phyloP scores from a whole-genome alignment of 2,797 vertebrate genomes.

The Poecilia gillii region DNA sequence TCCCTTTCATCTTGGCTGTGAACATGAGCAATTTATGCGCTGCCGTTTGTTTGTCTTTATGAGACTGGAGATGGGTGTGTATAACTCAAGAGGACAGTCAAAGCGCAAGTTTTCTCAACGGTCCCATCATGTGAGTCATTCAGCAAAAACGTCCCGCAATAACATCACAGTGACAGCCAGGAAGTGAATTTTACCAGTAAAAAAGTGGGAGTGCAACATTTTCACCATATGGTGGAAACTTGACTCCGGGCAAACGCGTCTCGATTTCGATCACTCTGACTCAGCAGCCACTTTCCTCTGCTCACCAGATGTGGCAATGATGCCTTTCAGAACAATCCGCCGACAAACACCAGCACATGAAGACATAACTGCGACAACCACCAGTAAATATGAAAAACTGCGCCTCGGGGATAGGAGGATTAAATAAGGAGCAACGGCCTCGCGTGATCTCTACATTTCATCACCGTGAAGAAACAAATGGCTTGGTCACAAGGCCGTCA shows the following conservation, averaged over 20 bases:
- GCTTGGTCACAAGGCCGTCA: slow-evolving; percentile 38
- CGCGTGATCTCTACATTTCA: slow-evolving; percentile 46
- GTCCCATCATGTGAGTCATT: slow-evolving; percentile 33
- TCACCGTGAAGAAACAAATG: slow-evolving; percentile 60
- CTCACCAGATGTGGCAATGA: slow-evolving; percentile 70
- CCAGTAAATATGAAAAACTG: slow-evolving; percentile 20
- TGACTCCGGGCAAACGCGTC: slow-evolving; percentile 49
- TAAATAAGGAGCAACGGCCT: slow-evolving; percentile 33
- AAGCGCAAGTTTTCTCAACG: slow-evolving; percentile 1
- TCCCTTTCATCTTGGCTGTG: not conserved
- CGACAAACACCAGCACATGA: slow-evolving; percentile 31
- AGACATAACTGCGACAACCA: slow-evolving; percentile 31
- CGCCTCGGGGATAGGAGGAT: slow-evolving; percentile 8
- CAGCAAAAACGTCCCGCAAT: slow-evolving; percentile 34
- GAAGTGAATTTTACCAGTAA: slow-evolving; percentile 52
- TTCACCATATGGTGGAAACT: slow-evolving; percentile 72
- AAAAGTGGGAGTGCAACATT: slow-evolving; percentile 36
- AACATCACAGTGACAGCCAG: slow-evolving; percentile 36
- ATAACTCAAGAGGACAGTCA: slow-evolving; percentile 6
- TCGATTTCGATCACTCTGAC: slow-evolving; percentile 69
- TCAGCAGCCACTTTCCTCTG: slow-evolving; percentile 67
- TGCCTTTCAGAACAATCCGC: slow-evolving; percentile 40
- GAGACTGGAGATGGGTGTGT: slow-evolving; percentile 9
- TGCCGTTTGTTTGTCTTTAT: not conserved
- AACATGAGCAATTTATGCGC: not conserved